These are phyloP conservation scores for Bombus soroeensis DNA, from an alignment of 1,140 invertebrate genomes.

Conservation along the genomic window DNA sequence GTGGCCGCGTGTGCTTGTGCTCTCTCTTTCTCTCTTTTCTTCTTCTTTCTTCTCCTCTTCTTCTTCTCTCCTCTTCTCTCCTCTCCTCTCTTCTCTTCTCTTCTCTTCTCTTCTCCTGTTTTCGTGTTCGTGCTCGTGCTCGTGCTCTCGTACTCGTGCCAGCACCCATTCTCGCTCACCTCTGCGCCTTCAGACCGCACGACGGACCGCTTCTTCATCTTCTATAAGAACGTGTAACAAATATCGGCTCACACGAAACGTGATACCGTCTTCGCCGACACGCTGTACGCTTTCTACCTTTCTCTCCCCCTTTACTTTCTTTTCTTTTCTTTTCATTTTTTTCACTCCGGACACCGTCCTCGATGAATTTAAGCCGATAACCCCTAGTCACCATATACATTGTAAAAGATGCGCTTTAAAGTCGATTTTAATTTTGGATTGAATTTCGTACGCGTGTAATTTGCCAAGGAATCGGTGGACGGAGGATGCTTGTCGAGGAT, in stretches of 20 bases:
- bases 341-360: neutral
- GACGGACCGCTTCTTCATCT: conserved; percentile 66
- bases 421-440: conserved; percentile 55
- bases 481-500: no score
- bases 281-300: conserved; percentile 53
- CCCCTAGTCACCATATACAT: conserved; percentile 37
- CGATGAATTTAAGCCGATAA: conserved; percentile 55
- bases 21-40: neutral
- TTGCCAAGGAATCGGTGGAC: neutral
- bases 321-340: neutral
- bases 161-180: conserved; percentile 29
- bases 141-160: conserved; percentile 26
- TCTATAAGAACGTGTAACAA: conserved; percentile 69
- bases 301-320: neutral
- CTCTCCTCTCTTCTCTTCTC: neutral
- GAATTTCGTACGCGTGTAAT: conserved; percentile 43
- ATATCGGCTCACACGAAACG: conserved; percentile 70
- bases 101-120: neutral
- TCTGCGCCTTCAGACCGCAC: conserved; percentile 25
- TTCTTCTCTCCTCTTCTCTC: neutral
- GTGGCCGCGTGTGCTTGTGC: neutral
- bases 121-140: conserved; percentile 37
- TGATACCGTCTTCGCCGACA: conserved; percentile 65
- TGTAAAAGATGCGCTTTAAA: conserved; percentile 51
- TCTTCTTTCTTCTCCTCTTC: neutral